These are phyloP conservation scores for Spilosoma lubricipeda DNA, from an alignment of 2,888 invertebrate genomes.

Conservation along the genomic window DNA sequence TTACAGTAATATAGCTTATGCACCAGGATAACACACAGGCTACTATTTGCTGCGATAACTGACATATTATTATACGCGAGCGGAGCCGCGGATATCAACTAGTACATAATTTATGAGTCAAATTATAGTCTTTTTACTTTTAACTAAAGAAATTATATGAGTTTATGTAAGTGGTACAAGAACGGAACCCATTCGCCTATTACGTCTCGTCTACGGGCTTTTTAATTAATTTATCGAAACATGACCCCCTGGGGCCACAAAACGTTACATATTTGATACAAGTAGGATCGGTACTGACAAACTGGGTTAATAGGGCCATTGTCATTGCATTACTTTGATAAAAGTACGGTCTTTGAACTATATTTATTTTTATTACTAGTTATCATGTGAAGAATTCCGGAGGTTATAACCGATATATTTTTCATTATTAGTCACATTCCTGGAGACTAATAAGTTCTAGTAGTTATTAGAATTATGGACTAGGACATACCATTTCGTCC, in stretches of 20 bases:
- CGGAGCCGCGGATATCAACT: too few species aligned
- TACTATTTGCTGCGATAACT: too few species aligned
- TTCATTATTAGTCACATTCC: neutral
- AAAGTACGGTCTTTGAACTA: constrained; percentile 25
- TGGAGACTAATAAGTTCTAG: too few species aligned
- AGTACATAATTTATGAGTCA: neutral
- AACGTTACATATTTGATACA: constrained; percentile 50
- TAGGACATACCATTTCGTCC: too few species aligned
- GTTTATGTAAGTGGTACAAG: constrained; percentile 1
- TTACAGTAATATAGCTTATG: too few species aligned
- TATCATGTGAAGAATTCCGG: constrained; percentile 1
- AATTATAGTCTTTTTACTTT: neutral
- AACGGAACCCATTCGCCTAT: constrained; percentile 15
- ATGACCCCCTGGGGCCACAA: constrained; percentile 51
- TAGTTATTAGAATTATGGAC: too few species aligned
- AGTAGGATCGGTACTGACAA: constrained; percentile 36
- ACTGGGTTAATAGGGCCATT: constrained; percentile 44
- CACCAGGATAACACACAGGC: too few species aligned
- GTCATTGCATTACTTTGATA: constrained; percentile 29
- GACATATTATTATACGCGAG: too few species aligned
- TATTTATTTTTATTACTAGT: constrained; percentile 21
- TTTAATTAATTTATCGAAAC: constrained; percentile 68
- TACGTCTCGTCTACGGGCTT: constrained; percentile 7
- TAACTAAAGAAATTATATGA: neutral
- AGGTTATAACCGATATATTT: neutral